Evolutionary conservation across 1,140 invertebrate species (phyloP), one percentile per base, ranked within the genome.

Genomic region (Platorchestia sp.): DNA sequence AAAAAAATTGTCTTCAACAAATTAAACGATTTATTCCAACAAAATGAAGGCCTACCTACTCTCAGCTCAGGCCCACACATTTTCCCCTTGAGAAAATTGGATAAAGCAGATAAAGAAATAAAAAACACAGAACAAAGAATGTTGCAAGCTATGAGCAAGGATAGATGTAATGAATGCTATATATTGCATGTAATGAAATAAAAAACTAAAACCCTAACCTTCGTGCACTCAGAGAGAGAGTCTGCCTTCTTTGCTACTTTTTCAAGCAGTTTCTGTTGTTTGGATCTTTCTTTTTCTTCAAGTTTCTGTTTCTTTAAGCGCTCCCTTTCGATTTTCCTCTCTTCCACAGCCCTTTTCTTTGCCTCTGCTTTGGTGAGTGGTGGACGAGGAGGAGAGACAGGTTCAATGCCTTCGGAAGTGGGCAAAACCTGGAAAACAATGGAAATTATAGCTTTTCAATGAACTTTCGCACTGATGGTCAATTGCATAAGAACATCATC

Each of bases 261-360:
- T n/a, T 93, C 91, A n/a, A 93, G 27, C 45, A 45, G 19, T 47
- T 93, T 93, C 40, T 93, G 41, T n/a, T 93, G 91, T 44, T 93
- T 93, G 7, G 40, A 45, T 44, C 91, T 45, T 47, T 93, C 91
- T 93, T 93, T 93, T 45, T 93, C 91, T 47, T 45, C 43, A 42
- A 93, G 6, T 44, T 93, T 93, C n/a, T 93, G 91, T 36, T n/a
- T 93, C 44, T 45, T 93, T 93, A 93, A 42, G 19, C 45, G 43
- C 40, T 93, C 91, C 45, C 91, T 44, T 41, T 45, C 91, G 22
- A 40, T 93, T 36, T 93, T 93, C 91, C 91, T 44, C 45, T 93
- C 91, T 93, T 93, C 91, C 36, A 93, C 91, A 27, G 43, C 91
- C n/a, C 43, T 93, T n/a, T 93, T 93, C 91, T 93, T 93, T 7